Base-by-base conservation (phyloP, 2,113 vertebrate genomes). In the Tyrannus savana region DNA sequence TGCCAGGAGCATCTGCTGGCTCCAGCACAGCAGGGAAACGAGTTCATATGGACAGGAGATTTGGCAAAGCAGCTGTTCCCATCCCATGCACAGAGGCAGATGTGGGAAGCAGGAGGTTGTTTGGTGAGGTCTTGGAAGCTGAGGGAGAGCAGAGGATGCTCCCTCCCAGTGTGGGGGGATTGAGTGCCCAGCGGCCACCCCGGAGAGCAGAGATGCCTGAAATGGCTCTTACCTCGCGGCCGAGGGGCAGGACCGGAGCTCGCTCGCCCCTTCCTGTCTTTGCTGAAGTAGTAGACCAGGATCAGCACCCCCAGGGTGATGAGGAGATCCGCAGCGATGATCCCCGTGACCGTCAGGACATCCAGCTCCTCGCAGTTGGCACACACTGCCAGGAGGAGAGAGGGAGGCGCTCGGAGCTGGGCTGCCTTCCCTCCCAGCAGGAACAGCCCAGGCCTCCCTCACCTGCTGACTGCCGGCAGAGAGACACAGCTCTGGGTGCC, bases 221-320 rank as follows among this genome's bases (percentile, higher is more conserved):
- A 10, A 1, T 0, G 1, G 52, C 60, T 76, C 97, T 96, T 89
- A 98, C 98, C 98, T 84, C 93, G 94, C 1, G 95, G 95, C 53
- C 90, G 96, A 31, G 77, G 56, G 68, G 95, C 87, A 3, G 74
- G 17, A 5, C 62, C 27, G 23, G 91, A 1, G 0, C 89, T 87
- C 1, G 91, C 74, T 62, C 56, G 92, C 46, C 90, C 92, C 33
- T 93, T 96, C 72, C 80, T 96, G 6, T 71, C 94, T 64, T 90
- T 98, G 96, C 97, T 97, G 94, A 95, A 98, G 94, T 98, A 97
- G 15, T 98, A 98, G n/a, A 98, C 97, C 25, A 97, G 31, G 72
- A 97, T 39, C n/a, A 98, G 91, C 71, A 98, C 68, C 4, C 97
- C 97, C 2, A 98, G 67, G 4, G 98, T 98, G 91, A 98, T 8